phyloP scores from a whole-genome alignment of 2,888 invertebrate genomes.

The Dolichomitus sp. region DNA sequence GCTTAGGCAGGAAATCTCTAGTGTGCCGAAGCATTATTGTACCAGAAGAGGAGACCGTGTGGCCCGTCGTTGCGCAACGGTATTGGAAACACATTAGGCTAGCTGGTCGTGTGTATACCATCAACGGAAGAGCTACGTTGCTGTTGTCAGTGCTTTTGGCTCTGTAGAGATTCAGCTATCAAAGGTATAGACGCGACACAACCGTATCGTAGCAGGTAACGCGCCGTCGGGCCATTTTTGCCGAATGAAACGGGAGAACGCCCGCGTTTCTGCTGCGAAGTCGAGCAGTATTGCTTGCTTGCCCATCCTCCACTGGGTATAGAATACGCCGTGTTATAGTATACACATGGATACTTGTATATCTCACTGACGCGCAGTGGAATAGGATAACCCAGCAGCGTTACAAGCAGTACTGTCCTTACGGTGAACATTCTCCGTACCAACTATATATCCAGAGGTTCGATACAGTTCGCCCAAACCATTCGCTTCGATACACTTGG shows the following conservation, averaged over 20 bases:
- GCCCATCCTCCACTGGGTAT: background rate
- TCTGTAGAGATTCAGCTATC: conserved; percentile 67
- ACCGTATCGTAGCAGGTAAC: conserved; percentile 72
- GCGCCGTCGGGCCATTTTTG: conserved; percentile 57
- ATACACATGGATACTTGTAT: background rate
- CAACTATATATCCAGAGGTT: background rate
- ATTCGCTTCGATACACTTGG: conserved; percentile 13
- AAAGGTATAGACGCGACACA: conserved; percentile 70
- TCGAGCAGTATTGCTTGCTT: conserved; percentile 41
- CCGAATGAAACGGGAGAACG: conserved; percentile 62
- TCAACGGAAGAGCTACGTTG: conserved; percentile 45
- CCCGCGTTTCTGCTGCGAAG: conserved; percentile 11
- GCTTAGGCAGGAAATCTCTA: conserved; percentile 15
- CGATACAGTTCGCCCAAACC: background rate
- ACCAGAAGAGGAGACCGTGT: conserved; percentile 24
- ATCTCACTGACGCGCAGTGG: conserved; percentile 15
- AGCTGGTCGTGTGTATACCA: conserved; percentile 26
- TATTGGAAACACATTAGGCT: conserved; percentile 80
- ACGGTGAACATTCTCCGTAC: conserved; percentile 1
- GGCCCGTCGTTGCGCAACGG: conserved; percentile 70
- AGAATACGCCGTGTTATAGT: background rate
- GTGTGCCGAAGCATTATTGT: conserved; percentile 4
- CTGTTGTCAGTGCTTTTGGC: conserved; percentile 53
- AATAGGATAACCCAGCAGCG: conserved; percentile 27
- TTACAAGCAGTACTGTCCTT: conserved; percentile 41